Evolutionary conservation across 2,888 invertebrate genomes (phyloP), one percentile per base, ranked within the genome.

Genomic region (Argyresthia albistria): DNA sequence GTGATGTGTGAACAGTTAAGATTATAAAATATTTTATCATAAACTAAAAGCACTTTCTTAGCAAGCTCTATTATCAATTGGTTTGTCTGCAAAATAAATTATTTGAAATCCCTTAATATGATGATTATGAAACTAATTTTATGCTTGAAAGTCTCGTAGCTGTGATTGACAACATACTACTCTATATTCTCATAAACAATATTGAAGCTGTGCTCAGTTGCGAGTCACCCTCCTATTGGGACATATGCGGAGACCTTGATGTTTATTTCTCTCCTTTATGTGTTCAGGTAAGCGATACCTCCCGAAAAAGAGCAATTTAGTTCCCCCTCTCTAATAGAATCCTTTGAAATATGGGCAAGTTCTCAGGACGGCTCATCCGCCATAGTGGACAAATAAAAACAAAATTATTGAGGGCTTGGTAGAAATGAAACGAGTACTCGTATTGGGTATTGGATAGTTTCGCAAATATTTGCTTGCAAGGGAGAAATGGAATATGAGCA

Each of bases 201-300:
- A n/a, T 14, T 3, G 15, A 16, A 47, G 47, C n/a, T 7, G 35
- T 47, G 35, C 10, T 46, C 11, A 35, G 46, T 46, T 25, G 35
- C n/a, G 6, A 35, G 35, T 11, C 12, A 11, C 35, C 47, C 47
- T 35, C 35, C 25, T 25, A 25, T 25, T 25, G n/a, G 36, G 46
- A 35, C 35, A 35, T 35, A 47, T 47, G 35, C 35, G 47, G 35
- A 35, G 16, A 45, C 12, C 8, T 11, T 11, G n/a, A 47, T 35
- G 47, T 47, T 47, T 47, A 35, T 35, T 47, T 36, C 12, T 47
- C 47, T 47, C 35, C 51, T 52, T 51, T 57, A 56, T 54, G 45
- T 57, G 60, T 56, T 4, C 52, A 62, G 64, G 59, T 55, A 35
- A 45, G 45, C 45, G 45, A 45, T 45, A 25, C 6, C 45, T 15